Evolutionary conservation across 2,888 invertebrate genomes (phyloP), one percentile per base, ranked within the genome.

Genomic region (Diadegma fenestrale): DNA sequence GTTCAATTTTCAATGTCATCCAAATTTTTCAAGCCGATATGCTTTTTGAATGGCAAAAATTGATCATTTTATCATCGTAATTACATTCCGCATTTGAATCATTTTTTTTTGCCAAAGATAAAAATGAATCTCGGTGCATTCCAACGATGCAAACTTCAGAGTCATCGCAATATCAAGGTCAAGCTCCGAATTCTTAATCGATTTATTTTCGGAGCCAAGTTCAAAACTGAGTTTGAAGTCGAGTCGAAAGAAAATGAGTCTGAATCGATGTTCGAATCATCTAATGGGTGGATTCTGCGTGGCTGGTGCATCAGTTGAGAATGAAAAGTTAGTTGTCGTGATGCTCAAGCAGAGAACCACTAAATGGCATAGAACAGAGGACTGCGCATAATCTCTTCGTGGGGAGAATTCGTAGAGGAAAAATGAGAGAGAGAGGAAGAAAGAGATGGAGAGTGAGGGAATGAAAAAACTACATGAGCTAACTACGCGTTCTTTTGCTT

Each of bases 401-500:
- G 5, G 26, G 22, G 58, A 14, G 26, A 1, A 58, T 58, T 30
- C 1, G 26, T 17, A 63, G 19, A 63, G 33, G 30, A 22, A 51
- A 41, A 26, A 8, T 14, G n/a, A 26, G 26, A 26, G n/a, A 43
- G 33, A 26, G 14, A 69, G 68, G 48, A 8, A 17, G 6, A 51
- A 5, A 19, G 37, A 37, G 37, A 66, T 33, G 19, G 33, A 30
- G 48, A 43, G 51, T 26, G 22, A 41, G 54, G 48, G 41, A 54
- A 54, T 41, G 43, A 41, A 58, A 58, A 58, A 58, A 58, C 26
- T 33, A 45, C 19, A 66, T 14, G 64, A 78, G 37, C 45, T 75
- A 80, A 82, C 78, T 78, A 68, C 45, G 54, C 43, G 58, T n/a
- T 69, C 51, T 71, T 84, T 79, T 73, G 58, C 30, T 73, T 54